Percentiles rank a stretch among this genome's conserved stretches.
Conservation (phyloP, 2,113 vertebrate genomes). For the Syngnathoides biaculeatus region DNA sequence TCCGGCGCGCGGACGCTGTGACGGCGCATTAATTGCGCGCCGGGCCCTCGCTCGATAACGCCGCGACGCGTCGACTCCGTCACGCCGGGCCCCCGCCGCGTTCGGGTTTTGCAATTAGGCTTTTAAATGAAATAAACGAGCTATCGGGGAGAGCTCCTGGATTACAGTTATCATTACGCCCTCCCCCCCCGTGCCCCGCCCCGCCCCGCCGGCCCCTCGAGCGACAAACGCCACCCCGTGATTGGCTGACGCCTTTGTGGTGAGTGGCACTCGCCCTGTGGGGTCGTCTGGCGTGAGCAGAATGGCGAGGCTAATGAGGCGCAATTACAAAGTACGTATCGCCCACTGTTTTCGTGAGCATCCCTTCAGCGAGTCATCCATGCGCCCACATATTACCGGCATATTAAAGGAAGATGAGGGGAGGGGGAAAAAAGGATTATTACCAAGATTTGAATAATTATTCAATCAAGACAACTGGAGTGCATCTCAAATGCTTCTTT, state of each 20-base stretch:
- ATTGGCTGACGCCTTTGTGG: slow-evolving; percentile 69
- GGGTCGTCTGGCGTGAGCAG: slow-evolving; percentile 51
- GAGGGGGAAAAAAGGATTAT: neutral
- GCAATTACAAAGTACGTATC: slow-evolving; percentile 45
- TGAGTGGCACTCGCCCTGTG: slow-evolving; percentile 67
- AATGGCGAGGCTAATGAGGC: slow-evolving; percentile 61
- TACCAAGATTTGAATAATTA: neutral
- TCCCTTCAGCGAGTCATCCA: slow-evolving; percentile 18
- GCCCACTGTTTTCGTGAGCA: slow-evolving; percentile 55
- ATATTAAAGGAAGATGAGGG: neutral
- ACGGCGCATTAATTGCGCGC: slow-evolving; percentile 71
- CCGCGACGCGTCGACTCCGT: slow-evolving; percentile 41
- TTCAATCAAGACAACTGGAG: neutral
- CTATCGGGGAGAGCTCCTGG: slow-evolving; percentile 60
- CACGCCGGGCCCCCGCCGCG: slow-evolving; percentile 52
- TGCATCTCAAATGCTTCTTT: neutral
- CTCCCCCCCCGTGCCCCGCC: neutral
- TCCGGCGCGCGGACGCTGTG: slow-evolving; percentile 48
- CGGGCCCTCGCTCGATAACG: slow-evolving; percentile 66
- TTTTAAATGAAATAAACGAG: slow-evolving; percentile 71
- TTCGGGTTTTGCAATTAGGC: slow-evolving; percentile 61
- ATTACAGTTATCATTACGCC: slow-evolving; percentile 62
- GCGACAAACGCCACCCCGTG: slow-evolving; percentile 60
- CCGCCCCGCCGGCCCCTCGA: slow-evolving; percentile 50
- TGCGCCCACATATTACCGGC: slow-evolving; percentile 17